These are phyloP conservation scores for Phenganax marumi DNA, from an alignment of 92 coral and sea anemone species.

Conservation along the genomic window DNA sequence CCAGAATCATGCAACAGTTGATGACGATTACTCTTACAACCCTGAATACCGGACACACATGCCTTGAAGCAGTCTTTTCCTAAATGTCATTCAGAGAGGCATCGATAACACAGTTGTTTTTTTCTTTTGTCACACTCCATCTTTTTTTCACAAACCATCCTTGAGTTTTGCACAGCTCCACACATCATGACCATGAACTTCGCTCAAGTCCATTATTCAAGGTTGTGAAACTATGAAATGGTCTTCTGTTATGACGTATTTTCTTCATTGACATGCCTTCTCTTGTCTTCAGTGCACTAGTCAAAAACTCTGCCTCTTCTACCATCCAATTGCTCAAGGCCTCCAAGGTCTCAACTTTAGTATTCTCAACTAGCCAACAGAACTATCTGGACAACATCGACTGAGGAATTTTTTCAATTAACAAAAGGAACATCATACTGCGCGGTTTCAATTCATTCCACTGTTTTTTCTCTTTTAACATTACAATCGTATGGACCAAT, in stretches of 20 bases:
- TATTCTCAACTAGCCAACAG: conserved; percentile 10
- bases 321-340: conserved; percentile 37
- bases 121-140: not conserved
- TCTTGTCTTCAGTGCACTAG: conserved; percentile 15
- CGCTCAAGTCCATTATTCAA: not conserved
- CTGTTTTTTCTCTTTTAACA: conserved; percentile 17
- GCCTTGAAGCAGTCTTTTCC: not conserved
- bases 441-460: conserved; percentile 30
- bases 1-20: not conserved
- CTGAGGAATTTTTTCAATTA: conserved; percentile 41
- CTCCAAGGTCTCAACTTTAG: conserved; percentile 23
- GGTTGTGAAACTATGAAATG: not conserved
- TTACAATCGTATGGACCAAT: conserved; percentile 19
- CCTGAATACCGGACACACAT: not conserved
- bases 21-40: not conserved
- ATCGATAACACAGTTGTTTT: not conserved
- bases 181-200: not conserved
- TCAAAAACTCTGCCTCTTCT: conserved; percentile 32
- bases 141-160: not conserved
- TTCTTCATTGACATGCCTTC: not conserved
- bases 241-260: not conserved
- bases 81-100: not conserved
- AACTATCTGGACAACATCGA: conserved; percentile 29
- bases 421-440: conserved; percentile 28
- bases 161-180: not conserved